Percentiles rank a stretch among this genome's conserved stretches.
Conservation (phyloP, 1,140 invertebrate species). For the Mya arenaria region DNA sequence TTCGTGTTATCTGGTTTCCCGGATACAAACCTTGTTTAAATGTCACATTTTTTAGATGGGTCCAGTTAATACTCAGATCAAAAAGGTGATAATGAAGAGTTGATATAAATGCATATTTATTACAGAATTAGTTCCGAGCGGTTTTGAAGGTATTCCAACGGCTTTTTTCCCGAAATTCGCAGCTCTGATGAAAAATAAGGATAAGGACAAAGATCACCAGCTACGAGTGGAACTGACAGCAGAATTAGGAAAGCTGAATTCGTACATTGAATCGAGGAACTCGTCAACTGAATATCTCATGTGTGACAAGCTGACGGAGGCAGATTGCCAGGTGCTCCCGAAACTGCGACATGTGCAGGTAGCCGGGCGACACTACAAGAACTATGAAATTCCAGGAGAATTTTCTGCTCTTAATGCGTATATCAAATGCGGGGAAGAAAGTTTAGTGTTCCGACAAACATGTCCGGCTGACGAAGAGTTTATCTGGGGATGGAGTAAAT, state of each 20-base stretch:
- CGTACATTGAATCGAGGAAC: slow-evolving; percentile 73
- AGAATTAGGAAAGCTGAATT: slow-evolving; percentile 81
- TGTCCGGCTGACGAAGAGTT: slow-evolving; percentile 85
- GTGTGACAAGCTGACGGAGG: slow-evolving; percentile 77
- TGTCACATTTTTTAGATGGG: too few species aligned
- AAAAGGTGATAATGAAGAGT: too few species aligned
- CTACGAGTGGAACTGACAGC: slow-evolving; percentile 78
- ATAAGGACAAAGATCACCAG: slow-evolving; percentile 63
- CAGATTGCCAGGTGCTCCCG: slow-evolving; percentile 83
- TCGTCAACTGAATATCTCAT: slow-evolving; percentile 77
- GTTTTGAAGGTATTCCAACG: slow-evolving; percentile 77
- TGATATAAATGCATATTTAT: too few species aligned
- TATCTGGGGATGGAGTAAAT: slow-evolving; percentile 81
- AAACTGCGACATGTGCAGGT: slow-evolving; percentile 84
- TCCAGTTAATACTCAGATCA: too few species aligned
- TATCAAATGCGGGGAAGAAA: slow-evolving; percentile 83
- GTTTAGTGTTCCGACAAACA: slow-evolving; percentile 82
- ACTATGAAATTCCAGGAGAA: slow-evolving; percentile 83
- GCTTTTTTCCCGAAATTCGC: slow-evolving; percentile 84
- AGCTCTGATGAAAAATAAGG: slow-evolving; percentile 82
- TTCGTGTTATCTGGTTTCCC: too few species aligned
- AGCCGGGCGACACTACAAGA: slow-evolving; percentile 81
- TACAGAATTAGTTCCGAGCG: too few species aligned
- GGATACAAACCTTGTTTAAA: too few species aligned
- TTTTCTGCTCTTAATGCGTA: slow-evolving; percentile 83